Percentiles rank a stretch among this genome's conserved stretches.
These are phyloP conservation scores for Myiagra hebetior DNA, from an alignment of 2,113 vertebrate genomes.

Conservation along the genomic window DNA sequence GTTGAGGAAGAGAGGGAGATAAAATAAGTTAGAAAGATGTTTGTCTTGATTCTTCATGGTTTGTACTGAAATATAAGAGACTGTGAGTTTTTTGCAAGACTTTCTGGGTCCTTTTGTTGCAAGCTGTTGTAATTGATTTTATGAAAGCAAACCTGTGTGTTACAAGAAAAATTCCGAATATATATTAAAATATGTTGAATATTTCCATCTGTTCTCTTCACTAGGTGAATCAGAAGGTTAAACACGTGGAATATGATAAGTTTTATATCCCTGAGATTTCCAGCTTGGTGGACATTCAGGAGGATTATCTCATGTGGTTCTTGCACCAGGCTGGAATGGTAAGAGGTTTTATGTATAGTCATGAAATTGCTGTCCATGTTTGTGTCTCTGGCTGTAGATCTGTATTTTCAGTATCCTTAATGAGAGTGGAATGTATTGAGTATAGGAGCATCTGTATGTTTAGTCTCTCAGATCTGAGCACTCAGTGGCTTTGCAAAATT, in stretches of 20 bases:
- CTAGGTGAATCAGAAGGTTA: constrained; percentile 92
- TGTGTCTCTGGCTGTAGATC: neutral
- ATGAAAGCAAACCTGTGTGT: neutral
- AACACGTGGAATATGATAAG: constrained; percentile 87
- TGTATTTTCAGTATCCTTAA: neutral
- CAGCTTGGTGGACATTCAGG: constrained; percentile 93
- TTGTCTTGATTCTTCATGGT: neutral
- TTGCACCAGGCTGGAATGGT: constrained; percentile 92
- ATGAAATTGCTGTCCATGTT: neutral
- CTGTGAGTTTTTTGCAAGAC: neutral
- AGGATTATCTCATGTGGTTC: constrained; percentile 99
- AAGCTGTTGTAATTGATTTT: neutral
- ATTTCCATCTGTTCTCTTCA: neutral
- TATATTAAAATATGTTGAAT: neutral
- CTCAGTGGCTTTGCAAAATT: neutral
- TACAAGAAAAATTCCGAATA: neutral
- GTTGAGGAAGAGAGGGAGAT: neutral
- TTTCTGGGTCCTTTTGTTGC: neutral
- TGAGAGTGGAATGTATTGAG: neutral
- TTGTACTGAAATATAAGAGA: neutral
- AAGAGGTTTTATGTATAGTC: constrained; percentile 47
- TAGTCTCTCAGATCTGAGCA: neutral
- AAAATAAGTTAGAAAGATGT: neutral
- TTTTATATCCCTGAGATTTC: constrained; percentile 97
- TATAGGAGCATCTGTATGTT: neutral